Evolutionary conservation across 2,888 invertebrate genomes (phyloP).

Genomic region (Sipha maydis): DNA sequence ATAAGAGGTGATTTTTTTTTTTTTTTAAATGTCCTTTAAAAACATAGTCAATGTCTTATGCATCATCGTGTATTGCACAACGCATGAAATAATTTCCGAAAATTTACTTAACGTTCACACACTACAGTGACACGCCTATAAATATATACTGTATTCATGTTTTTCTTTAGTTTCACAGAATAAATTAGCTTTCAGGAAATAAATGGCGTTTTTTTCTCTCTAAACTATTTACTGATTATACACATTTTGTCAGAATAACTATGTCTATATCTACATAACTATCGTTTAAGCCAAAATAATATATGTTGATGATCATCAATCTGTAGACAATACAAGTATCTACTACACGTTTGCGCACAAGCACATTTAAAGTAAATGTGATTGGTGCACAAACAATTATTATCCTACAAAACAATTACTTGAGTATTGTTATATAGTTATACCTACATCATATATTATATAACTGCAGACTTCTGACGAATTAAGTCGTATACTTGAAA

Average conservation of each 20-base stretch:
- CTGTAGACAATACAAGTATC: background rate
- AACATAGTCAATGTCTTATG: constrained; percentile 30
- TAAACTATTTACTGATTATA: background rate
- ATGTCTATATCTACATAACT: background rate
- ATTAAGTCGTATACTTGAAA: background rate
- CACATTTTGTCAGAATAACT: background rate
- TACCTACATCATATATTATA: background rate
- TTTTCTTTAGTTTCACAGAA: background rate
- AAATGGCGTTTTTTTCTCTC: background rate
- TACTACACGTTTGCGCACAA: background rate
- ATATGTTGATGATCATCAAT: background rate
- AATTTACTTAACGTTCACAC: constrained; percentile 39
- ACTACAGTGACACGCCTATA: constrained; percentile 13
- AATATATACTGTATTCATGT: background rate
- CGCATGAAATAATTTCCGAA: constrained; percentile 15
- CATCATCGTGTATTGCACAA: constrained; percentile 24
- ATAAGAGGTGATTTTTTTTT: constrained; percentile 18
- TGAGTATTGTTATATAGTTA: background rate
- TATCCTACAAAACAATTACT: background rate
- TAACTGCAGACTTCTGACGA: background rate
- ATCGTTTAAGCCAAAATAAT: background rate
- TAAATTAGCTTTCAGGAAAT: constrained; percentile 14
- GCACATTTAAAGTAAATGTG: background rate
- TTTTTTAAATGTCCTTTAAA: constrained; percentile 1
- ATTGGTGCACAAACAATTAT: background rate